Percentiles rank a stretch among this genome's conserved stretches.
Conservation (phyloP, 2,888 invertebrate genomes). For the Dryadula phaetusa region DNA sequence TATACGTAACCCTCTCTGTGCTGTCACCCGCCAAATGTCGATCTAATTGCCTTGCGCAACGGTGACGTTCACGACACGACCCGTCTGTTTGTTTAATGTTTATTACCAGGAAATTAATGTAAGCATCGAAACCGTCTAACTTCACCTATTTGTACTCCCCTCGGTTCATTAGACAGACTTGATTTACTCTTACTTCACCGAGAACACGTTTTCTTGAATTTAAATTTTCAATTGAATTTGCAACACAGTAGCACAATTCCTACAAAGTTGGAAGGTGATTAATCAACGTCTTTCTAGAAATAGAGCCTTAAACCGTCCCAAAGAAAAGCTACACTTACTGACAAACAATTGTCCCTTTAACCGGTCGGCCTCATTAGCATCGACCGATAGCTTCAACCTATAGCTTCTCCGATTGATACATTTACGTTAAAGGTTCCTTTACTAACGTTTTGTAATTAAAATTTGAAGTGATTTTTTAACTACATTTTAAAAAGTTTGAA, state of each 20-base stretch:
- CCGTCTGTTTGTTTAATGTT: slow-evolving; percentile 63
- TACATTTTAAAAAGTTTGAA: too few relatives aligned
- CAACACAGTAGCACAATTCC: slow-evolving; percentile 55
- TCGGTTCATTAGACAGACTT: slow-evolving; percentile 61
- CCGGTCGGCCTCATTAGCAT: slow-evolving; percentile 76
- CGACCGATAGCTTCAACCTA: slow-evolving; percentile 68
- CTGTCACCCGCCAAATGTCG: slow-evolving; percentile 58
- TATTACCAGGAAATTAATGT: slow-evolving; percentile 64
- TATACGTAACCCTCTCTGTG: slow-evolving; percentile 45
- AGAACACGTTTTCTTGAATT: slow-evolving; percentile 48
- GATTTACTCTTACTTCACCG: slow-evolving; percentile 49
- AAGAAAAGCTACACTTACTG: slow-evolving; percentile 69
- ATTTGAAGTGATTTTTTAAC: slow-evolving; percentile 10
- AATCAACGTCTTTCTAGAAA: slow-evolving; percentile 70
- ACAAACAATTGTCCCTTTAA: slow-evolving; percentile 75
- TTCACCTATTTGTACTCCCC: slow-evolving; percentile 58
- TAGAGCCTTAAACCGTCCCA: slow-evolving; percentile 68
- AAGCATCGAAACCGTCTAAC: slow-evolving; percentile 57
- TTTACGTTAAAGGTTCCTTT: slow-evolving; percentile 73
- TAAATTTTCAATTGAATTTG: slow-evolving; percentile 55
- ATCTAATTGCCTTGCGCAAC: slow-evolving; percentile 65
- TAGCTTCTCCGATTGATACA: slow-evolving; percentile 72
- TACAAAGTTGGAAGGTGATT: slow-evolving; percentile 59
- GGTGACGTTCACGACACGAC: slow-evolving; percentile 57
- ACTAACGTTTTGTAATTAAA: slow-evolving; percentile 67